A percentile compares a stretch with the other conserved stretches of the same genome.
Conservation (phyloP, 2,113 vertebrate species). For the Tychaedon coryphoeus region DNA sequence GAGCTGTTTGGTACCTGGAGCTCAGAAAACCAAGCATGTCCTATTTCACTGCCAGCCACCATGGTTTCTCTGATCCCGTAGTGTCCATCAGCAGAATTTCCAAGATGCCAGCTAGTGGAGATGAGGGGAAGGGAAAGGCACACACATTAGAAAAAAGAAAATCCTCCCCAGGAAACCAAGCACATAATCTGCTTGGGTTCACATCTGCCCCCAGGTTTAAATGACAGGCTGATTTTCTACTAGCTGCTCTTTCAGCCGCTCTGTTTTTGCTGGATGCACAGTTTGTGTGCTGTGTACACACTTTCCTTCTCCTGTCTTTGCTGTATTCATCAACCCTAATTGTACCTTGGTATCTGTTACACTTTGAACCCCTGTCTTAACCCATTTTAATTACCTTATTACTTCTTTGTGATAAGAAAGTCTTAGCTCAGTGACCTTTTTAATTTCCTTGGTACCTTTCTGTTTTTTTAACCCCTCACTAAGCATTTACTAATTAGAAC, state of each 20-base stretch:
- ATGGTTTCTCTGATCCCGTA: neutral
- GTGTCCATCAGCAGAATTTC: constrained; percentile 37
- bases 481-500: neutral
- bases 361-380: neutral
- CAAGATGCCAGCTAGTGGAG: neutral
- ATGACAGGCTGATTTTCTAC: constrained; percentile 61
- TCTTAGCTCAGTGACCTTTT: neutral
- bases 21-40: neutral
- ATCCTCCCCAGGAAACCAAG: constrained; percentile 22
- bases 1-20: neutral
- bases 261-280: constrained; percentile 30
- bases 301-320: neutral
- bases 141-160: neutral
- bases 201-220: constrained; percentile 57
- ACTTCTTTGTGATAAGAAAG: neutral
- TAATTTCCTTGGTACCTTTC: neutral
- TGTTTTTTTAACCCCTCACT: neutral
- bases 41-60: neutral
- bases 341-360: neutral
- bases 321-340: neutral
- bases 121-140: neutral
- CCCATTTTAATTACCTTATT: constrained; percentile 38
- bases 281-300: constrained; percentile 28
- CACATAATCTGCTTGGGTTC: constrained; percentile 43
- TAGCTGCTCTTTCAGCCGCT: constrained; percentile 45